Base-by-base conservation (phyloP, 2,113 vertebrate species). In the Calyptommatus sinebrachiatus region DNA sequence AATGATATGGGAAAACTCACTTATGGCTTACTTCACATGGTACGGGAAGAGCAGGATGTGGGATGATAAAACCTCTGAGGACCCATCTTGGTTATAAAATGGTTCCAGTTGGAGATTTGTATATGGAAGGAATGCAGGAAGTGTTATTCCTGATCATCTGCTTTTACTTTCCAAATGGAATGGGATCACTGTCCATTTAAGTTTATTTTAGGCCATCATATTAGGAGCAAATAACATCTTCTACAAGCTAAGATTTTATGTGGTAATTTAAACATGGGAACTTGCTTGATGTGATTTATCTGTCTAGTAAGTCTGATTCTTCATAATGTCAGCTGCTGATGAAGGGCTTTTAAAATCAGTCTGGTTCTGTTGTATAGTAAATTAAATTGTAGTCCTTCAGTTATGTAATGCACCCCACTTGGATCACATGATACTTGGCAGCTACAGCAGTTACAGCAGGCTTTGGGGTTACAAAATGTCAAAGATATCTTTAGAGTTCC, bases 321-420 rank as follows among this genome's bases (percentile, higher is more conserved):
- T 78, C 31, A 72, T 65, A 29, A 61, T 83, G 70, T 46, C 63
- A 84, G 21, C 31, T 65, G 57, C n/a, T 84, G 82, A 82, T 73
- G 63, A 79, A 10, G 57, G 73, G 8, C 45, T 89, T 84, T 74
- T 85, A 2, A 46, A 66, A 63, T 45, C 29, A 76, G 84, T 71
- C 71, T 91, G 87, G 88, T 92, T 84, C 78, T 89, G 53, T 46
- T 20, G 85, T 89, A 75, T 65, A 91, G 78, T 71, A 80, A 91
- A 89, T 94, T 93, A 53, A 3, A 88, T 89, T 93, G 94, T 90
- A 95, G 94, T 93, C 96, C 96, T 85, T 94, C 91, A 92, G 91
- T 94, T 90, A 94, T 94, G 94, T 93, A 92, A 94, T 88, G 87
- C 80, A 88, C 91, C 85, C 41, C 83, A 87, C 79, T 83, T 72